Percentiles rank a stretch among this genome's conserved stretches.
These are phyloP conservation scores for Uria aalge DNA, from an alignment of 2,113 vertebrate species.

Conservation along the genomic window DNA sequence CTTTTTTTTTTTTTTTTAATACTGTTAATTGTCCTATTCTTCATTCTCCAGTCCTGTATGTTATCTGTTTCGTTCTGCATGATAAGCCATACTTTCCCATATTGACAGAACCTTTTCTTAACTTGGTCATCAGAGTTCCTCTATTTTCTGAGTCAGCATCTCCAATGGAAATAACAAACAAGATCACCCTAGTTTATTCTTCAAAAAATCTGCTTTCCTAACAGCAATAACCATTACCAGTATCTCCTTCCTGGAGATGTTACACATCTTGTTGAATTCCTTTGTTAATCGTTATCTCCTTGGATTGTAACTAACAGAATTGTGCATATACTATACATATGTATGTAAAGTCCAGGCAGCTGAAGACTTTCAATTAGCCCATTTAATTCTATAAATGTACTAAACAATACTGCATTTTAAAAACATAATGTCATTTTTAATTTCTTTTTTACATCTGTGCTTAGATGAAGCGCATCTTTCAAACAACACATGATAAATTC, in stretches of 20 bases:
- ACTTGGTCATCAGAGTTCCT: neutral
- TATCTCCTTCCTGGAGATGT: neutral
- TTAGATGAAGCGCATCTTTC: neutral
- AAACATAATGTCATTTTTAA: neutral
- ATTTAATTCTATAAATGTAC: neutral
- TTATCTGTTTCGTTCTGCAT: neutral
- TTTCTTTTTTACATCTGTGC: neutral
- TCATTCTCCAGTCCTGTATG: neutral
- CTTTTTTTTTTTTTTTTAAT: neutral
- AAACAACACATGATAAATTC: neutral
- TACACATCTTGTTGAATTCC: neutral
- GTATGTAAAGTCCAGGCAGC: neutral
- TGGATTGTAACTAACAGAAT: neutral
- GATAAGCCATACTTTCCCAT: neutral
- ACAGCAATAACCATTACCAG: neutral
- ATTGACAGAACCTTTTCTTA: neutral
- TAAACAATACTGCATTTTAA: neutral
- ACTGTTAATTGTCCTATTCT: neutral
- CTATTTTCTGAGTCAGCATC: neutral
- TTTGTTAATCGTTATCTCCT: neutral
- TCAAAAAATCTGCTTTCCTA: neutral
- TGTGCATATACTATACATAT: fast-evolving
- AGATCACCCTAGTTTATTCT: neutral
- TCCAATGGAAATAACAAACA: neutral
- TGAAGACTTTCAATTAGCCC: neutral